Evolutionary conservation across 2,888 invertebrate genomes (phyloP).

Genomic region (Polyommatus icarus): DNA sequence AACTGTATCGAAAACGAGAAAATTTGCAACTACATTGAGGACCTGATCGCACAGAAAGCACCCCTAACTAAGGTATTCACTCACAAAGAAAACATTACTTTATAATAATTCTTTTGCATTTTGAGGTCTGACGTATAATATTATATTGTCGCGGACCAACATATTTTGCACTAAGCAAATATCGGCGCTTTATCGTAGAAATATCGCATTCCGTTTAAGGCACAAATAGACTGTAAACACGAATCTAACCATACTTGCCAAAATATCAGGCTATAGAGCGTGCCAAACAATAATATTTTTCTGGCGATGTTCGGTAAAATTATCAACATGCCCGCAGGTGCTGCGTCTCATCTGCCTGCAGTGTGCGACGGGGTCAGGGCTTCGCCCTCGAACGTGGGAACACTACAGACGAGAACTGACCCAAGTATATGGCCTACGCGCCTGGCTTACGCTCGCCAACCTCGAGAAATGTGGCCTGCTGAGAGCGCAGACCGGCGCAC

Average conservation of each 20-base stretch:
- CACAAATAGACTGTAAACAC: too few species aligned
- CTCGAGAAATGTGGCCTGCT: constrained; percentile 93
- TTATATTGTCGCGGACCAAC: too few species aligned
- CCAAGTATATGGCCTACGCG: constrained; percentile 92
- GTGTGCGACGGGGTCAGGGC: constrained; percentile 94
- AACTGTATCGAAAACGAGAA: constrained; percentile 96
- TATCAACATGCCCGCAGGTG: constrained; percentile 69
- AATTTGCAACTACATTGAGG: constrained; percentile 93
- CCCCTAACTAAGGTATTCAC: constrained; percentile 84
- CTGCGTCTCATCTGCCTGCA: constrained; percentile 95
- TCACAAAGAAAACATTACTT: neutral
- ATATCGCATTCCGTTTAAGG: too few species aligned
- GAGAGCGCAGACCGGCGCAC: constrained; percentile 84
- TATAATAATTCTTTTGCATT: neutral
- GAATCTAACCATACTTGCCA: too few species aligned
- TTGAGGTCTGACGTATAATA: too few species aligned
- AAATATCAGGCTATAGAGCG: too few species aligned
- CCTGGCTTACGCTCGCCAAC: constrained; percentile 90
- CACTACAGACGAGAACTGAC: constrained; percentile 82
- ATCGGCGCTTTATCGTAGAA: too few species aligned
- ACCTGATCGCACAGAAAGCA: constrained; percentile 91
- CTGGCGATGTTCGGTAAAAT: too few species aligned
- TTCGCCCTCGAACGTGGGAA: constrained; percentile 92
- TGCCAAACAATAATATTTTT: too few species aligned
- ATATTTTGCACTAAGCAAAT: too few species aligned